Base-by-base conservation (phyloP, 1,140 invertebrate genomes). In the Galleria mellonella region DNA sequence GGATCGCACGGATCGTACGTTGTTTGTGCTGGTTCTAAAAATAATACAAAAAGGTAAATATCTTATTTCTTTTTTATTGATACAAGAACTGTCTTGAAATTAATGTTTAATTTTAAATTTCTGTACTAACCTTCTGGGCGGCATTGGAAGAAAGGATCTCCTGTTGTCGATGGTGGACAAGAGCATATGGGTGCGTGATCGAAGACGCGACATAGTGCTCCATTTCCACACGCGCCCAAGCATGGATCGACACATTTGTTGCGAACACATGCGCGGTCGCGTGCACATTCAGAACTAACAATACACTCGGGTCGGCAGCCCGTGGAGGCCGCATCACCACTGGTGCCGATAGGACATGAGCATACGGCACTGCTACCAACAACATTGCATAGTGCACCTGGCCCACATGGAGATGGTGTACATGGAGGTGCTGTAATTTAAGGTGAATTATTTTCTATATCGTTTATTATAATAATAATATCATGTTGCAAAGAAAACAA, bases 181-280 rank as follows among this genome's bases (percentile, higher is more conserved):
- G 89, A 91, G 62, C 94, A 96, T 2, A 94, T 89, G 1, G 94
- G 93, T 54, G 92, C 93, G 63, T 96, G 94, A 67, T 94, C 94
- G 56, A 93, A 90, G 0, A 92, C 91, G 41, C 90, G 84, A 58
- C 94, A 93, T 49, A 89, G 57, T 7, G 91, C 93, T 17, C 83
- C 87, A 58, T 89, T 89, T 6, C 92, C 93, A 66, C 93, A 94
- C 1, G 91, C 88, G 14, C 92, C 92, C 0, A 88, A 68, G 62
- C 94, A 96, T 2, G 93, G 94, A 73, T 94, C 90, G 7, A 90
- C 77, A 64, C 94, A 95, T 62, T 90, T 91, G 43, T 89, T 90
- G 51, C 91, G 90, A 1, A 92, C 87, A 63, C 94, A 95, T 30
- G 93, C 91, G 40, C 89, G 90, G 65, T 94, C 90, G 12, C 90